Evolutionary conservation across 1,140 invertebrate genomes (phyloP).

Genomic region (Anastrepha obliqua): DNA sequence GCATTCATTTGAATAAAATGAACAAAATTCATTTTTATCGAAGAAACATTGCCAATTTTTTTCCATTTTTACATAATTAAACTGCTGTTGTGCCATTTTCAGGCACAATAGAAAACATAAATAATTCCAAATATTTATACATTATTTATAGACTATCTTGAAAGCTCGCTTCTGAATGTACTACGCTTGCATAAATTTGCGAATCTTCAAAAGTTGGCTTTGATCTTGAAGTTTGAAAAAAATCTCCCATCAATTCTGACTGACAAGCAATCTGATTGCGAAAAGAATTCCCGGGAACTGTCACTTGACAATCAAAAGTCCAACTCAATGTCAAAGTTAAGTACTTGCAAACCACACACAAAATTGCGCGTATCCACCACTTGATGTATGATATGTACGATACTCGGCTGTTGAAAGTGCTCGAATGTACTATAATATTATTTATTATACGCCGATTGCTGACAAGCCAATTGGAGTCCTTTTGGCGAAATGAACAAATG

Average conservation of each 20-base stretch:
- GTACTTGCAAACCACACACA: slow-evolving; percentile 50
- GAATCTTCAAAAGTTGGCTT: slow-evolving; percentile 18
- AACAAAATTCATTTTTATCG: no score
- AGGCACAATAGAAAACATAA: background rate
- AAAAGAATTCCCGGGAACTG: slow-evolving; percentile 50
- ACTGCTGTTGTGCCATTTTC: no score
- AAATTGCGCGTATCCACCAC: slow-evolving; percentile 10
- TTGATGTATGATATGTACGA: background rate
- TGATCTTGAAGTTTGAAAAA: slow-evolving; percentile 23
- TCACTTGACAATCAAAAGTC: slow-evolving; percentile 52
- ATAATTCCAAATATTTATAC: background rate
- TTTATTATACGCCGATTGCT: slow-evolving; percentile 44
- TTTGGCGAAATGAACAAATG: slow-evolving; percentile 18
- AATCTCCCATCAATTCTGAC: slow-evolving; percentile 40
- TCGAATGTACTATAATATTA: background rate
- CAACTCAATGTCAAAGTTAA: slow-evolving; percentile 38
- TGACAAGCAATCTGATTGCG: slow-evolving; percentile 36
- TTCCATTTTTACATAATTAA: no score
- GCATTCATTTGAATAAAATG: no score
- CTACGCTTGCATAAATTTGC: slow-evolving; percentile 34
- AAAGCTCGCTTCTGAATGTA: background rate
- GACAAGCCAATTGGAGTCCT: slow-evolving; percentile 50
- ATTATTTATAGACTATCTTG: slow-evolving; percentile 20
- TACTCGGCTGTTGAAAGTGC: background rate
- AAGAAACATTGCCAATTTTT: no score